Evolutionary conservation across 2,797 vertebrate species (phyloP).

Genomic region (Peromyscus nudipes): DNA sequence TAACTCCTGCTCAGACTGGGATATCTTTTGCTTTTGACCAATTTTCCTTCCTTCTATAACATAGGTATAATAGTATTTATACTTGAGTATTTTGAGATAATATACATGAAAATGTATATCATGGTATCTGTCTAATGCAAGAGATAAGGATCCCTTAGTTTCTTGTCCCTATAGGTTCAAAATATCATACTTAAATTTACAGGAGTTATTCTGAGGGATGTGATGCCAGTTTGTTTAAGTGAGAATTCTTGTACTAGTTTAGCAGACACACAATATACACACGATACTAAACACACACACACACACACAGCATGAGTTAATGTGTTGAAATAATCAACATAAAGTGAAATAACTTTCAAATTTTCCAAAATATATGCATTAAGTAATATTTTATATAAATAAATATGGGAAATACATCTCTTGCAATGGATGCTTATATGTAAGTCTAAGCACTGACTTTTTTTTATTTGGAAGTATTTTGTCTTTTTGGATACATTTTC

Average conservation of each 20-base stretch:
- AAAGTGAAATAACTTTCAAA: neutral
- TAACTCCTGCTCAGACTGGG: neutral
- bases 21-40: neutral
- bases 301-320: neutral
- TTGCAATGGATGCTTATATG: neutral
- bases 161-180: slow-evolving; percentile 2
- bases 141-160: slow-evolving; percentile 16
- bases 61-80: neutral
- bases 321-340: slow-evolving; percentile 23
- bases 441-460: neutral
- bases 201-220: slow-evolving; percentile 38
- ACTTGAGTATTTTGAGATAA: slow-evolving; percentile 37
- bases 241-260: slow-evolving; percentile 53
- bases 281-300: neutral
- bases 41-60: slow-evolving; percentile 5
- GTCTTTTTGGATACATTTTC: slow-evolving; percentile 25
- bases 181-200: neutral
- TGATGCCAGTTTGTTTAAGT: slow-evolving; percentile 17
- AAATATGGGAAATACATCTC: neutral
- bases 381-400: slow-evolving; percentile 16
- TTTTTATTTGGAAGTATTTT: slow-evolving; percentile 58
- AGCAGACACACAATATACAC: neutral
- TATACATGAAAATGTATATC: neutral
- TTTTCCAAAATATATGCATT: neutral
- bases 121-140: slow-evolving; percentile 7